Evolutionary conservation across 2,113 vertebrate genomes (phyloP), one percentile per base, ranked within the genome.

Genomic region (Polypterus bichir): DNA sequence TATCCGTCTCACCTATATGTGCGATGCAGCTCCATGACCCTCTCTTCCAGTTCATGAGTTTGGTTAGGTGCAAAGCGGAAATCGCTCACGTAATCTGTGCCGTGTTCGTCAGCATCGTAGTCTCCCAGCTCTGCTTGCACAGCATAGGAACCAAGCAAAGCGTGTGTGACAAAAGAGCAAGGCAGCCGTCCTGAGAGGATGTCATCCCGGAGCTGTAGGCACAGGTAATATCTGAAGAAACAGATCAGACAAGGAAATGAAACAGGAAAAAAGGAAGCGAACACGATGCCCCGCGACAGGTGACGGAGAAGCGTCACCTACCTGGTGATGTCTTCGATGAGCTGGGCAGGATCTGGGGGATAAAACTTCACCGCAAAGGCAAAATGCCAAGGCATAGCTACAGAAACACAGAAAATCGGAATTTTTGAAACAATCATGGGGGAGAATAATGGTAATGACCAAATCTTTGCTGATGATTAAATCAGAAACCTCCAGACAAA

Each of bases 261-360:
- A 5, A 48, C 49, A 51, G 59, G 48, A 6, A 48, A 6, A 6
- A 3, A 54, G 58, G 3, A 0, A 0, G 45, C 3, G 5, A 6
- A 11, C 10, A 1, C 48, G 27, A 46, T 44, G 47, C 47, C 44
- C 5, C 48, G 27, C 27, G 7, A 47, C 48, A 0, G 0, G 6
- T 46, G 44, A 47, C 7, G 45, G 3, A n/a, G 5, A 4, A 47
- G 53, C 44, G 55, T 44, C 9, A 64, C 80, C 71, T 78, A 99
- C 95, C 96, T 95, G 64, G 96, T 98, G 63, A 99, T 99, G 70
- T 99, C 96, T 74, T 99, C 95, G 3, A 86, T 97, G 67, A 99
- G 91, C 78, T 96, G 95, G 49, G 95, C 91, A 49, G 96, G 96
- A 62, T 99, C 96, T 48, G 94, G 96, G 48, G 96, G 96, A 73